A percentile compares a stretch with the other conserved stretches of the same genome.
These are phyloP conservation scores for Stichopus horrens DNA, from an alignment of 53 echinoderm and acorn worm genomes.

Conservation along the genomic window DNA sequence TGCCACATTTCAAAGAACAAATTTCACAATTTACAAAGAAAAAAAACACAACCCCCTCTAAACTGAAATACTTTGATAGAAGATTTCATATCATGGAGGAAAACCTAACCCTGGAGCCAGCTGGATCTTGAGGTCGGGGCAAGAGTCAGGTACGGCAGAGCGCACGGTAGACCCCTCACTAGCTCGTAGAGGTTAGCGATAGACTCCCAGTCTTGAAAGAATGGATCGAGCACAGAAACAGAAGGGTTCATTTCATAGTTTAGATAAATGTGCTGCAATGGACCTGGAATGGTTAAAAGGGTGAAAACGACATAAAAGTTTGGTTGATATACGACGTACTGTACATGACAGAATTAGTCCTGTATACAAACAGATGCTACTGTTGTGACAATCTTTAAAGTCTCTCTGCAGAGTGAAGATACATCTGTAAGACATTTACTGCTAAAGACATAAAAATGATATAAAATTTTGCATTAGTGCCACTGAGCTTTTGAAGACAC, in stretches of 20 bases:
- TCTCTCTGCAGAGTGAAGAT: too few species aligned
- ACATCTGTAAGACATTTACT: too few species aligned
- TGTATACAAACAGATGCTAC: too few species aligned
- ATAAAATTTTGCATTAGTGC: too few species aligned
- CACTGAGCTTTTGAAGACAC: too few species aligned
- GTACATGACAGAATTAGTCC: too few species aligned
- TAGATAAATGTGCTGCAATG: constrained; percentile 72
- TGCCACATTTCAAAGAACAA: too few species aligned
- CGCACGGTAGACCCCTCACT: constrained; percentile 63
- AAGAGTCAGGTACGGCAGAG: constrained; percentile 56
- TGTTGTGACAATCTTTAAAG: too few species aligned
- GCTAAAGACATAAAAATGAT: background rate
- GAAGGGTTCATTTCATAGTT: constrained; percentile 64
- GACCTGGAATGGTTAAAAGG: constrained; percentile 49
- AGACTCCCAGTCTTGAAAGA: constrained; percentile 85
- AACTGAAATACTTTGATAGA: background rate
- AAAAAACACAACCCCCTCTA: too few species aligned
- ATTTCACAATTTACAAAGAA: too few species aligned
- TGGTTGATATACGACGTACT: background rate
- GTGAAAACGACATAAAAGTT: background rate
- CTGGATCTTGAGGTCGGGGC: constrained; percentile 48
- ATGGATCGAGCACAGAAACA: constrained; percentile 63
- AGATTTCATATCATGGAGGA: background rate
- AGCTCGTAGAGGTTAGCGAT: constrained; percentile 80
- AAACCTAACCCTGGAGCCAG: constrained; percentile 51